phyloP scores from a whole-genome alignment of 2,888 invertebrate genomes.

The Balanococcus diminutus region DNA sequence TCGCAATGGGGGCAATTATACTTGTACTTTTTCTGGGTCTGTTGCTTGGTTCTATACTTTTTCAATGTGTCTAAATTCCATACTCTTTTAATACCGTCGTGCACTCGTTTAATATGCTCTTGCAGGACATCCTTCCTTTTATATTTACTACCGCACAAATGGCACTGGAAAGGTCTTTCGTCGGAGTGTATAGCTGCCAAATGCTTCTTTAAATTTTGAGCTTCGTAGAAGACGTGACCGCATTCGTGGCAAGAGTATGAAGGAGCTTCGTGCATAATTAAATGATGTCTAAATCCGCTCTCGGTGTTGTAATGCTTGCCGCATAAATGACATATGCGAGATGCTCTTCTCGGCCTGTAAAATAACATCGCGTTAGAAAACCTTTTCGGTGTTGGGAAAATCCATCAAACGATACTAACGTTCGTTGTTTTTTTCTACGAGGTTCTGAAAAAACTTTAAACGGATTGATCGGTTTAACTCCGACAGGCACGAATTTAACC shows the following conservation, averaged over 20 bases:
- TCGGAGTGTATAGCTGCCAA: constrained; percentile 43
- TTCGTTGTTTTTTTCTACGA: not conserved
- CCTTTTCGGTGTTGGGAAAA: not conserved
- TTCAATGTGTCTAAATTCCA: constrained; percentile 14
- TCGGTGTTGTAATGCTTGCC: constrained; percentile 48
- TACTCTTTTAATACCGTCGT: constrained; percentile 36
- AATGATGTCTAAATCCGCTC: constrained; percentile 51
- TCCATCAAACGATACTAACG: not conserved
- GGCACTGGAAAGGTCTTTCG: constrained; percentile 47
- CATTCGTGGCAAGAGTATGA: constrained; percentile 42
- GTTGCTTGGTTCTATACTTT: not conserved
- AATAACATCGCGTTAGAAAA: not conserved
- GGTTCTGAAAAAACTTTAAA: not conserved
- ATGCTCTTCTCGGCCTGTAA: not conserved
- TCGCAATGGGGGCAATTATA: constrained; percentile 39
- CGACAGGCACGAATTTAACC: not conserved
- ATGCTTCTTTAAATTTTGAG: constrained; percentile 49
- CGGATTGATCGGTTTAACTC: not conserved
- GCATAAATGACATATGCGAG: constrained; percentile 46
- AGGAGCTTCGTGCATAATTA: constrained; percentile 47
- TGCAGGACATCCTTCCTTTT: constrained; percentile 48
- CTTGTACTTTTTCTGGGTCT: not conserved
- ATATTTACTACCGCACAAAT: constrained; percentile 47
- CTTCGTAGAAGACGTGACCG: constrained; percentile 45
- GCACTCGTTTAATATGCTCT: constrained; percentile 48